phyloP scores from a whole-genome alignment of 2,113 vertebrate genomes.

The Lathamus discolor region DNA sequence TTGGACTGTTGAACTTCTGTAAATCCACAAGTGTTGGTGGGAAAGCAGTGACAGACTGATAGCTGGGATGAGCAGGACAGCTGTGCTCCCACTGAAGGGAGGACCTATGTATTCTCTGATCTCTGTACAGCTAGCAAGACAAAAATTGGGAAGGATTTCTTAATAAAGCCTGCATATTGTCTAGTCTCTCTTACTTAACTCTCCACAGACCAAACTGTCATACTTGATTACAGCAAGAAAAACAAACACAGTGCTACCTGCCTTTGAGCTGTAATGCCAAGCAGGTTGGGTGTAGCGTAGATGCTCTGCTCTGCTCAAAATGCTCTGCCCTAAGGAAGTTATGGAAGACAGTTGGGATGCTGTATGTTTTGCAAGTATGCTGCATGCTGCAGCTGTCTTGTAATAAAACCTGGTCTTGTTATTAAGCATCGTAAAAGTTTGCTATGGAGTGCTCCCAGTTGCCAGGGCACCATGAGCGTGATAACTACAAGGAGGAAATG shows the following conservation, averaged over 20 bases:
- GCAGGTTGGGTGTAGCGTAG: not conserved
- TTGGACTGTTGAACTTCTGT: not conserved
- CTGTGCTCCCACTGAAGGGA: not conserved
- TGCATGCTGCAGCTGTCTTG: not conserved
- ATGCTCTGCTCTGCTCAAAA: not conserved
- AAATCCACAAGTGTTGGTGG: not conserved
- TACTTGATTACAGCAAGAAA: not conserved
- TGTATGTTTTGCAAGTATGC: not conserved
- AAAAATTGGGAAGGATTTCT: constrained; percentile 30
- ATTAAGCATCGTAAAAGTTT: not conserved
- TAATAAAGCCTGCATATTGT: constrained; percentile 12
- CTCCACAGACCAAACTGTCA: constrained; percentile 23
- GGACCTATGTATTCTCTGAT: not conserved
- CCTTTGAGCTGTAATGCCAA: not conserved
- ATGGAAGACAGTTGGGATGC: not conserved
- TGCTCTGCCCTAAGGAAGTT: not conserved
- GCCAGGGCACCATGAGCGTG: rapidly evolving
- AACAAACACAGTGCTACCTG: not conserved
- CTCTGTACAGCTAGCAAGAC: not conserved
- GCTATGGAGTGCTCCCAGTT: not conserved
- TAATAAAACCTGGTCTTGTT: not conserved
- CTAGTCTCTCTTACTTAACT: constrained; percentile 1
- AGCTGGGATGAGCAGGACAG: not conserved
- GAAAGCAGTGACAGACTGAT: not conserved
- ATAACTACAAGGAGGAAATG: not conserved